Base-by-base conservation (phyloP, 35 echinoderm and acorn worm species). In the Amphiura filiformis region DNA sequence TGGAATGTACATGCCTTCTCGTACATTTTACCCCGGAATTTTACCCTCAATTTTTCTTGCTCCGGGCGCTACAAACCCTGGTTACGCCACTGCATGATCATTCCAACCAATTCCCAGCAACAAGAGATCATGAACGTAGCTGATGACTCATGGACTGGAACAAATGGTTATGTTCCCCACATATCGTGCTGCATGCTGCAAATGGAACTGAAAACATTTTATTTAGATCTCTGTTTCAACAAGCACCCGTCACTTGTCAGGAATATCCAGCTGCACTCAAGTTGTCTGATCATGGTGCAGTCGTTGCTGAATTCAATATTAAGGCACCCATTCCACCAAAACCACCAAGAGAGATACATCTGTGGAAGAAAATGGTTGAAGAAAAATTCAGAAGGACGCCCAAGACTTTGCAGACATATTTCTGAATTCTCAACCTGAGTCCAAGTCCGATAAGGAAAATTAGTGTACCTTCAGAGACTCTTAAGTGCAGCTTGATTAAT, bases 111-210 rank as follows among this genome's bases (percentile, higher is more conserved):
- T 23, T 23, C 61, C 7, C 61, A 70, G 26, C 61, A 70, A 23
- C 7, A 23, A n/a, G 61, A 70, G 61, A 70, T 70, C 7, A 70
- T 70, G 26, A 23, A 70, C 7, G 26, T 70, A 15, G 61, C 61
- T 3, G 26, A 70, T 2, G 61, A 70, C 7, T 70, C n/a, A 70
- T n/a, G 26, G 61, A 11, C 28, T 70, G 61, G 61, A 70, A 70
- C 61, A 70, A n/a, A 70, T 70, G 61, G 61, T 70, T n/a, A 13
- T 70, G 26, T 70, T 70, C 61, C 61, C 61, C 61, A 70, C 61
- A 2, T 23, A 23, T 23, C 61, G 61, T 11, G 61, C n/a, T n/a
- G 26, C 61, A 5, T 23, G 28, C 1, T 70, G 7, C 7, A 5
- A 70, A 30, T 5, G 7, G 26, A 13, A 30, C 17, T 47, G 61